phyloP scores from a whole-genome alignment of 2,888 invertebrate genomes.

The Torymus aiolomorphi region DNA sequence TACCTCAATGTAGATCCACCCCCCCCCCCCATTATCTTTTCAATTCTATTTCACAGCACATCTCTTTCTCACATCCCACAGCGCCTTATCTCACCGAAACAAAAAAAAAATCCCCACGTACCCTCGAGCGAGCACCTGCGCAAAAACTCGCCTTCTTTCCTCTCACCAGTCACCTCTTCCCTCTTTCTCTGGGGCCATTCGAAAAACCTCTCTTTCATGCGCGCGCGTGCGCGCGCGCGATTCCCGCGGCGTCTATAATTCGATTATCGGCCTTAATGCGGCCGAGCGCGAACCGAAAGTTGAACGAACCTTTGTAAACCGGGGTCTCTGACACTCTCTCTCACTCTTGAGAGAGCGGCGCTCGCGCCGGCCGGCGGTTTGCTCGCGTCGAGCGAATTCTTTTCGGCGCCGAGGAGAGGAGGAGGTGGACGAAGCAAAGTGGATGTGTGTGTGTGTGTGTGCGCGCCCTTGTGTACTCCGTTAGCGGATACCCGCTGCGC shows the following conservation, averaged over 20 bases:
- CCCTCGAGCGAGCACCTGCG: neutral
- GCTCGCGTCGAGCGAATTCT: constrained; percentile 27
- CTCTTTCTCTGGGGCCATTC: too few relatives aligned
- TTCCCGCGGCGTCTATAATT: constrained; percentile 46
- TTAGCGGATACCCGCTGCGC: too few relatives aligned
- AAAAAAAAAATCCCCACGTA: too few relatives aligned
- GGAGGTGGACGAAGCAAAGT: neutral
- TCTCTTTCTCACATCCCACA: too few relatives aligned
- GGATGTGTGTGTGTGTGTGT: neutral
- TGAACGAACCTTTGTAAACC: constrained; percentile 53
- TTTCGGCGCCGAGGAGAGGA: constrained; percentile 10
- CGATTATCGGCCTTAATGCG: constrained; percentile 52
- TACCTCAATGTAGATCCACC: too few relatives aligned
- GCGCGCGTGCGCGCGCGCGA: neutral
- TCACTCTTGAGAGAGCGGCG: neutral
- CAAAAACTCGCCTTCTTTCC: too few relatives aligned
- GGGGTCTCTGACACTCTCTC: constrained; percentile 32
- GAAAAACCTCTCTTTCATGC: too few relatives aligned
- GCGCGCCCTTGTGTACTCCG: constrained; percentile 1
- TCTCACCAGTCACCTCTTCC: too few relatives aligned
- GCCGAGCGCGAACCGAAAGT: constrained; percentile 40
- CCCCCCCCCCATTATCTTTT: too few relatives aligned
- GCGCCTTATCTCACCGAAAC: too few relatives aligned
- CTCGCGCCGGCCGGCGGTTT: constrained; percentile 2
- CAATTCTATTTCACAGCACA: too few relatives aligned